Evolutionary conservation across 1,140 invertebrate species (phyloP).

Genomic region (Drosophila santomea): DNA sequence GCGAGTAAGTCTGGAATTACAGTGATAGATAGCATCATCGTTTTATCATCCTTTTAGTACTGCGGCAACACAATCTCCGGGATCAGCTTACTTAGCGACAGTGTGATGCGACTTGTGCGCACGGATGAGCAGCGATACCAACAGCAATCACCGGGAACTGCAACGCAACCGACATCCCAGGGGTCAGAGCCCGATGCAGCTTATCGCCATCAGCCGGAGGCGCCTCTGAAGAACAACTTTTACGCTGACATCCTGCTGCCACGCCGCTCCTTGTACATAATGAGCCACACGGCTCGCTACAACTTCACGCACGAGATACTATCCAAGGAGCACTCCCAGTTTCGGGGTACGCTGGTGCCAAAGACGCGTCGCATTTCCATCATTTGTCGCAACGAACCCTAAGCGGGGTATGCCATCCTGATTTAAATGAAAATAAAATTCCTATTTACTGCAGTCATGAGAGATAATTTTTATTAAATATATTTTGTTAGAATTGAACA

Average conservation of each 20-base stretch:
- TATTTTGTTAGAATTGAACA: too few relatives aligned
- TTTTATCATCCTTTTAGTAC: constrained; percentile 89
- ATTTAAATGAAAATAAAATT: too few relatives aligned
- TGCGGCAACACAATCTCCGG: constrained; percentile 98
- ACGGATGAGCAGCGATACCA: constrained; percentile 88
- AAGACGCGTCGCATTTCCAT: constrained; percentile 94
- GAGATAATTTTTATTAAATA: too few relatives aligned
- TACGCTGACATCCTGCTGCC: constrained; percentile 92
- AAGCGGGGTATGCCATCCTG: not conserved
- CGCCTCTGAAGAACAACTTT: constrained; percentile 72
- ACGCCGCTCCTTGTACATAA: constrained; percentile 88
- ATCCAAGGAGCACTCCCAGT: constrained; percentile 90
- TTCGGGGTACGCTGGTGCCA: constrained; percentile 87
- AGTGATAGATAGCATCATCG: too few relatives aligned
- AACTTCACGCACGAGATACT: constrained; percentile 97
- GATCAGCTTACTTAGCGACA: constrained; percentile 93
- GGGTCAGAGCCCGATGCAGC: constrained; percentile 23
- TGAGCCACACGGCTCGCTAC: constrained; percentile 94
- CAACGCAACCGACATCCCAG: constrained; percentile 10
- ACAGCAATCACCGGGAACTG: constrained; percentile 22
- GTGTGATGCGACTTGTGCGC: constrained; percentile 95
- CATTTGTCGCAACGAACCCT: constrained; percentile 94
- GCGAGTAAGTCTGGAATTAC: constrained; percentile 87
- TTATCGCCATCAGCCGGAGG: constrained; percentile 70
- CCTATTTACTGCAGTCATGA: too few relatives aligned